A percentile compares a stretch with the other conserved stretches of the same genome.
These are phyloP conservation scores for Tipula confusa DNA, from an alignment of 2,888 invertebrate genomes.

Conservation along the genomic window DNA sequence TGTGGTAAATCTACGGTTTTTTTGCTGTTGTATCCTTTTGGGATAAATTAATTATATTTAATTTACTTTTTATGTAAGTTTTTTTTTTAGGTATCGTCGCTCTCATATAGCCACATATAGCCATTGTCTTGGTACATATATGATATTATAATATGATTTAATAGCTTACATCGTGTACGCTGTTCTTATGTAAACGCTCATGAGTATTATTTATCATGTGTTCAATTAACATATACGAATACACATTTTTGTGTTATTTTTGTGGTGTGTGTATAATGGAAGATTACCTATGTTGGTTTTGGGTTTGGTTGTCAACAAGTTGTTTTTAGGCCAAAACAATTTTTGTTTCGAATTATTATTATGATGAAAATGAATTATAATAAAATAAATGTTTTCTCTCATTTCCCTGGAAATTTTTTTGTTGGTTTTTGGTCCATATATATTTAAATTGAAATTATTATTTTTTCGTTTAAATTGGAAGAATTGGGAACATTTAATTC, in stretches of 20 bases:
- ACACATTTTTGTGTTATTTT: too few species aligned
- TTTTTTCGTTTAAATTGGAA: too few species aligned
- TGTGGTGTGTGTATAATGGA: neutral
- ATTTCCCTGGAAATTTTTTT: neutral
- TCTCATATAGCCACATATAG: neutral
- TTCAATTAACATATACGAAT: neutral
- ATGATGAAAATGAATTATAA: neutral
- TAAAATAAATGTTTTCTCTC: neutral
- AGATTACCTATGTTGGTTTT: neutral
- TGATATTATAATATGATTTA: neutral
- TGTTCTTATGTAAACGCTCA: neutral
- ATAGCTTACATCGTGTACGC: neutral
- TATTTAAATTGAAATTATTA: neutral
- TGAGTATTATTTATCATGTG: neutral
- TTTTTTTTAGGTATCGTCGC: neutral
- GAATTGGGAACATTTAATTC: neutral
- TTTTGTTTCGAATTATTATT: neutral
- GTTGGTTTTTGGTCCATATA: neutral
- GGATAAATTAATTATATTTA: slow-evolving; percentile 25
- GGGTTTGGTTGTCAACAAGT: neutral
- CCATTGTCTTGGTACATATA: neutral
- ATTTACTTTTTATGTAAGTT: neutral
- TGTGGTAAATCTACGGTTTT: neutral
- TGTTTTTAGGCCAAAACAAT: neutral
- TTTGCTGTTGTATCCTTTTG: neutral